A percentile compares a stretch with the other conserved stretches of the same genome.
Evolutionary conservation across 2,113 vertebrate genomes (phyloP).

Genomic region (Isichthys henryi): DNA sequence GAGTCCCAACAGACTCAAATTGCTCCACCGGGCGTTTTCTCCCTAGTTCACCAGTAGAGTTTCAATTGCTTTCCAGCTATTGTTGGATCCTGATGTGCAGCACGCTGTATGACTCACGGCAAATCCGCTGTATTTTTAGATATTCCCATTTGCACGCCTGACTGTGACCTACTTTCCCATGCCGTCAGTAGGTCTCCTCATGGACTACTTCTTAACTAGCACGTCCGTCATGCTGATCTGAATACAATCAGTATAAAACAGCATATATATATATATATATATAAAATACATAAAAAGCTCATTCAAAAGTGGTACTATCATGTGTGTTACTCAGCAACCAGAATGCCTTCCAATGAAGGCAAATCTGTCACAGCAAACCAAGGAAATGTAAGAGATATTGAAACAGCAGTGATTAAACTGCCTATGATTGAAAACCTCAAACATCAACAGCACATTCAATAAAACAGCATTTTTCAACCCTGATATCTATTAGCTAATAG

Average conservation of each 20-base stretch:
- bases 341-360: neutral
- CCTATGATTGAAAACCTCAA: neutral
- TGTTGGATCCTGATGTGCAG: neutral
- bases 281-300: no score
- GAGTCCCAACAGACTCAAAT: neutral
- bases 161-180: neutral
- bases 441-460: neutral
- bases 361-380: neutral
- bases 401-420: neutral
- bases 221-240: neutral
- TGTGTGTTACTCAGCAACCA: neutral
- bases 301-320: no score
- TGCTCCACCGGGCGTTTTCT: neutral
- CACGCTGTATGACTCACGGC: neutral
- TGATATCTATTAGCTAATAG: neutral
- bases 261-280: no score
- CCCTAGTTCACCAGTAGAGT: neutral
- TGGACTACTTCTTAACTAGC: neutral
- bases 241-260: neutral
- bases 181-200: neutral
- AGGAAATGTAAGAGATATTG: neutral
- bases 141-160: neutral
- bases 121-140: neutral
- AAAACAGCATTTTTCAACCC: neutral
- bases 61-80: neutral